Evolutionary conservation across 2,888 invertebrate genomes (phyloP).

Genomic region (Lathronympha strigana): DNA sequence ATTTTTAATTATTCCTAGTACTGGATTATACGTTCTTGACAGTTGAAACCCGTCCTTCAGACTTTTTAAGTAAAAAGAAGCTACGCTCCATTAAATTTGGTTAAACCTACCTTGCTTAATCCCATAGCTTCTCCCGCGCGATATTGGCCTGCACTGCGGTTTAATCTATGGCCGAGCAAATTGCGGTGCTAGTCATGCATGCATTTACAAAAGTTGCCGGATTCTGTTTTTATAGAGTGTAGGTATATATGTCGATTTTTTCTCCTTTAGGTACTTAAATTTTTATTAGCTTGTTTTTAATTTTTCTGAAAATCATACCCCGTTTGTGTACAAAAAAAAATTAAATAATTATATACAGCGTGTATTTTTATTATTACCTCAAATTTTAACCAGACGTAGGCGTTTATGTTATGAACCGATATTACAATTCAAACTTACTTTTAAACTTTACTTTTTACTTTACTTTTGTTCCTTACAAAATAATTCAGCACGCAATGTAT

Average conservation of each 20-base stretch:
- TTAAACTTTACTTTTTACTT: no score
- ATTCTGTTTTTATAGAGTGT: background rate
- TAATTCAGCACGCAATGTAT: no score
- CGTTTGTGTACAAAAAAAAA: no score
- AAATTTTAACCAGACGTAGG: no score
- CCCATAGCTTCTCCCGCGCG: conserved; percentile 3
- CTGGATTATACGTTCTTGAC: no score
- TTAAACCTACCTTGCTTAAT: conserved; percentile 1
- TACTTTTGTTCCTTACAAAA: no score
- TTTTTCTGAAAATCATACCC: background rate
- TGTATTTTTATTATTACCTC: no score
- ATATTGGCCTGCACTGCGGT: conserved; percentile 33
- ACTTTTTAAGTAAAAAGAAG: background rate
- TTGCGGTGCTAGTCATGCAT: conserved; percentile 22
- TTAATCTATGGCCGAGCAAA: conserved; percentile 31
- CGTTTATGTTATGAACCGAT: no score
- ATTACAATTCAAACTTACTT: no score
- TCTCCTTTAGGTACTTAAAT: background rate
- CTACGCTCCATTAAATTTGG: conserved; percentile 1
- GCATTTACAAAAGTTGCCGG: conserved; percentile 4
- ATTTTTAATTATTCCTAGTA: no score
- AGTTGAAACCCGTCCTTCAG: background rate
- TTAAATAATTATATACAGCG: no score
- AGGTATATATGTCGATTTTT: background rate
- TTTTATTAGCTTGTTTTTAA: background rate